A percentile compares a stretch with the other conserved stretches of the same genome.
Evolutionary conservation across 2,797 vertebrate genomes (phyloP).

Genomic region (Lates japonicus): DNA sequence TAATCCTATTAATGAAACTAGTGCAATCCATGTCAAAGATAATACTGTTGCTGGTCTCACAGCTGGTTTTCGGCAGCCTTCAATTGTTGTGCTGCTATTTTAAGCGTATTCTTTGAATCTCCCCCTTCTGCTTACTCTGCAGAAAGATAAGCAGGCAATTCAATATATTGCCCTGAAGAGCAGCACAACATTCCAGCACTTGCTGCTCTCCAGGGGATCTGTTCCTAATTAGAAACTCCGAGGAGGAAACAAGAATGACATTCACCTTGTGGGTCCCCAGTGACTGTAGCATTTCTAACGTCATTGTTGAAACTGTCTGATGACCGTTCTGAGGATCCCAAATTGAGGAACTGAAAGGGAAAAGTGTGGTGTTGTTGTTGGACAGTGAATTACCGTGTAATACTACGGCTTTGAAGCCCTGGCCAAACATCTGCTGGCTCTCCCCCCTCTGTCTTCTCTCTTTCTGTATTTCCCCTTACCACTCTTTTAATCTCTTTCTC

Average conservation of each 20-base stretch:
- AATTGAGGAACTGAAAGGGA: conserved; percentile 62
- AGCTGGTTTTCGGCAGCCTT: conserved; percentile 29
- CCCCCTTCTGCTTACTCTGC: conserved; percentile 55
- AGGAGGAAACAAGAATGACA: conserved; percentile 33
- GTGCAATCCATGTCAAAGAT: conserved; percentile 17
- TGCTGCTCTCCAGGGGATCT: conserved; percentile 45
- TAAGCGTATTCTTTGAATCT: conserved; percentile 45
- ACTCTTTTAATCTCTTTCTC: conserved; percentile 27
- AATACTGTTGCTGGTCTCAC: conserved; percentile 17
- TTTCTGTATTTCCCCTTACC: conserved; percentile 16
- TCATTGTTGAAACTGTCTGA: conserved; percentile 22
- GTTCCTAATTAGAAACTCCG: conserved; percentile 59
- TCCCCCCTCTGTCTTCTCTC: conserved; percentile 47
- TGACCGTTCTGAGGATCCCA: background rate
- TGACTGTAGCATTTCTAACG: conserved; percentile 16
- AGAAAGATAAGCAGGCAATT: conserved; percentile 56
- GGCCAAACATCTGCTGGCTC: conserved; percentile 87
- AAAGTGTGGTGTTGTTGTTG: conserved; percentile 51
- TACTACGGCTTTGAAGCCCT: conserved; percentile 82
- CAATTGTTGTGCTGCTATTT: conserved; percentile 56
- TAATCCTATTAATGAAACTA: conserved; percentile 10
- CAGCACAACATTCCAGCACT: conserved; percentile 29
- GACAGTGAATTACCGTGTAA: conserved; percentile 64
- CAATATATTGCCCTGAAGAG: conserved; percentile 36
- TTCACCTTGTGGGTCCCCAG: conserved; percentile 25